Evolutionary conservation across 2,113 vertebrate species (phyloP), one percentile per base, ranked within the genome.

Genomic region (Nothobranchius kuhntae): DNA sequence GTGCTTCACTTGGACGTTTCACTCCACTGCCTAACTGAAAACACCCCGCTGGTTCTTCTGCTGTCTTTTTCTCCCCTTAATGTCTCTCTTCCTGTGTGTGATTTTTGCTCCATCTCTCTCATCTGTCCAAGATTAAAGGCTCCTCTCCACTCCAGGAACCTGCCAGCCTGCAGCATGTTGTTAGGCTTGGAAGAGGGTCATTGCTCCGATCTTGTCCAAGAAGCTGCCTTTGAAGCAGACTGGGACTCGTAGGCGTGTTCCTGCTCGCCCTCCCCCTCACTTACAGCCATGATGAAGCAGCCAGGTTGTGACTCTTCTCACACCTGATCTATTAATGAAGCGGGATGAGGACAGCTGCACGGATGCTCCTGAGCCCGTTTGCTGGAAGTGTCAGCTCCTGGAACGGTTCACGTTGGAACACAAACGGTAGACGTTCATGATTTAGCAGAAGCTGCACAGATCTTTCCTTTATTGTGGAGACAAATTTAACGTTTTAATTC

Each of bases 141-240:
- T 81, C 72, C 51, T 75, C 74, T 83, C 76, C 77, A 69, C 85
- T 86, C 74, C 83, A 83, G 64, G 80, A 86, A 75, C 76, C 82
- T 87, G 85, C 85, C 87, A 90, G 78, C 77, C 82, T 79, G 51
- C 87, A 85, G 83, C 83, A 82, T 81, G 88, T 89, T 87, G 86
- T 91, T 92, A 38, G 83, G 76, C 71, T 85, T 91, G 88, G 88
- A 89, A 86, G 80, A 78, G 65, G 73, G 85, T 91, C 86, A 84
- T 84, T 77, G 61, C 68, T 52, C 80, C 82, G 82, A 84, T 89
- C 86, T 77, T 79, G 83, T 89, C 89, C 89, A 91, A 90, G 87
- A 85, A 82, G 79, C 68, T 87, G 75, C 86, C 85, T 92, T 91
- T 92, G 87, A 89, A 91, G 86, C 80, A 68, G 70, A 9, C 83